phyloP scores from a whole-genome alignment of 2,888 invertebrate species.

The Incurvaria masculella region DNA sequence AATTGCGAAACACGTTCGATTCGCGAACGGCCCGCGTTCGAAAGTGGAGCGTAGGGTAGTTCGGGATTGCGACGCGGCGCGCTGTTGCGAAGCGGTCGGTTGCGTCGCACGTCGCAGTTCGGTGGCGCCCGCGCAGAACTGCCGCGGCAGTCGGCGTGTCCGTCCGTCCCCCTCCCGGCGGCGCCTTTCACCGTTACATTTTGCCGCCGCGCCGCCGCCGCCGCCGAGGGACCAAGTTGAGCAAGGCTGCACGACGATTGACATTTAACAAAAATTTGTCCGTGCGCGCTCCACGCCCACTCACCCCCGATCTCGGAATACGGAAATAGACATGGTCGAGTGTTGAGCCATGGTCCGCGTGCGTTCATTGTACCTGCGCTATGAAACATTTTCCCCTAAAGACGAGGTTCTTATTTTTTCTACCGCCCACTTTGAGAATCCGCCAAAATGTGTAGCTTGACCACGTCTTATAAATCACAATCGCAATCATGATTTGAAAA shows the following conservation, averaged over 20 bases:
- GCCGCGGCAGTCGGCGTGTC: no score
- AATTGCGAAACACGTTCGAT: no score
- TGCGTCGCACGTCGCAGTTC: not conserved
- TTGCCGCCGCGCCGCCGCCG: slow-evolving; percentile 24
- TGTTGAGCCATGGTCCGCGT: no score
- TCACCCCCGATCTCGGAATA: slow-evolving; percentile 16
- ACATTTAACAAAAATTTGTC: slow-evolving; percentile 48
- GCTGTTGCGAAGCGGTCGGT: not conserved
- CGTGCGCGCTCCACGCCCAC: slow-evolving; percentile 16
- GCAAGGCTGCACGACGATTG: slow-evolving; percentile 52
- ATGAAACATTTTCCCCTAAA: no score
- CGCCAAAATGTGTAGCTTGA: no score
- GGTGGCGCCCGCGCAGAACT: slow-evolving; percentile 21
- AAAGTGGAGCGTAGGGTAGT: not conserved
- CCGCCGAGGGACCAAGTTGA: slow-evolving; percentile 38
- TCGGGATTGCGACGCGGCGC: not conserved
- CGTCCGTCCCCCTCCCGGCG: slow-evolving; percentile 39
- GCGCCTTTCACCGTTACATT: slow-evolving; percentile 36
- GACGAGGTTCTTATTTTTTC: no score
- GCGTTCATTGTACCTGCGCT: no score
- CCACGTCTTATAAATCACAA: no score
- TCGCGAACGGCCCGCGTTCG: not conserved
- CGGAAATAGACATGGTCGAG: slow-evolving; percentile 29
- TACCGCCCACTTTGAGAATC: no score
- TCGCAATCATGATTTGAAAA: no score